These are phyloP conservation scores for Diaphora mendica DNA, from an alignment of 2,888 invertebrate species.

Conservation along the genomic window DNA sequence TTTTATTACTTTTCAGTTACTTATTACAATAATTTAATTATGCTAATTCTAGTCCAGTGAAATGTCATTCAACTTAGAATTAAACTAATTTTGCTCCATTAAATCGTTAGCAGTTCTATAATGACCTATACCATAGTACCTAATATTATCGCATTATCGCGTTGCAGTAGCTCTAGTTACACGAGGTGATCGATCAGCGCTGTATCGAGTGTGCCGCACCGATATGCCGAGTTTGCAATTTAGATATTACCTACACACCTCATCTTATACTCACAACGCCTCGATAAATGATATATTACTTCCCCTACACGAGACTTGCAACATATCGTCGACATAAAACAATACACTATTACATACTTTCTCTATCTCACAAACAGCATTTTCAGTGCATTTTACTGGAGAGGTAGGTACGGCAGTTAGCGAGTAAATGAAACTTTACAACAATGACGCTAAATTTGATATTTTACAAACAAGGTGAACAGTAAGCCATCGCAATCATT, in stretches of 20 bases:
- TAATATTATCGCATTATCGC: slow-evolving; percentile 23
- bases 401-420: slow-evolving; percentile 49
- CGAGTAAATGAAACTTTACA: slow-evolving; percentile 51
- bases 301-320: slow-evolving; percentile 48
- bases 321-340: slow-evolving; percentile 46
- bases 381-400: slow-evolving; percentile 54
- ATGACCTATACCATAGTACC: neutral
- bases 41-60: neutral
- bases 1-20: neutral
- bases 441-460: slow-evolving; percentile 53
- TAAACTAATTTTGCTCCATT: neutral
- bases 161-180: slow-evolving; percentile 30
- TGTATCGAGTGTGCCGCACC: slow-evolving; percentile 53
- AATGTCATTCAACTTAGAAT: neutral
- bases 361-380: slow-evolving; percentile 52
- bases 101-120: slow-evolving; percentile 17
- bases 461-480: slow-evolving; percentile 53
- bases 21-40: neutral
- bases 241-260: slow-evolving; percentile 51
- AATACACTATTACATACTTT: slow-evolving; percentile 54
- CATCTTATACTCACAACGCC: slow-evolving; percentile 30
- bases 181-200: slow-evolving; percentile 65
- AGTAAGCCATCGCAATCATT: slow-evolving; percentile 59
- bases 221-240: slow-evolving; percentile 61
- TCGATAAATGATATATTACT: slow-evolving; percentile 54